Conservation (phyloP, 2,797 vertebrate species). For the Rhinophrynus dorsalis region DNA sequence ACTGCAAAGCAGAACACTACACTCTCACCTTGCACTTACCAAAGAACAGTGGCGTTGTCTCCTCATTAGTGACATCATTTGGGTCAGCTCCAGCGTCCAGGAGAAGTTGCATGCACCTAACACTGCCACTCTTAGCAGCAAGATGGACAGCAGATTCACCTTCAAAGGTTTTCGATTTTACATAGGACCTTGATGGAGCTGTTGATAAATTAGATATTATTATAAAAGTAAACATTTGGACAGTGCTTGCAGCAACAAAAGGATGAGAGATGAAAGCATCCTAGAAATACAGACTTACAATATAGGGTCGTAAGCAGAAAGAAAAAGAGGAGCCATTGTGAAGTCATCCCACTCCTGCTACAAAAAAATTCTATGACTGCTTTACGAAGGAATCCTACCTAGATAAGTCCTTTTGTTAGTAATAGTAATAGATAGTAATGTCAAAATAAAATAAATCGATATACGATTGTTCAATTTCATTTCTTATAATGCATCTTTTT, state of each 20-base stretch:
- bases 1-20: neutral
- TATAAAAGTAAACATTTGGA: neutral
- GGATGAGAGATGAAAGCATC: neutral
- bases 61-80: constrained; percentile 77
- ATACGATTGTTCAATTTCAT: too few relatives aligned
- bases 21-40: constrained; percentile 64
- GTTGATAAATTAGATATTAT: neutral
- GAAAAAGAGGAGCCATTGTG: too few relatives aligned
- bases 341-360: too few relatives aligned
- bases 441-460: too few relatives aligned
- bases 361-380: too few relatives aligned
- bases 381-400: too few relatives aligned
- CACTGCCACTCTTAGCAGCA: constrained; percentile 74
- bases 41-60: constrained; percentile 83
- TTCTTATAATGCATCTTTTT: too few relatives aligned
- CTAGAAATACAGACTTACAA: neutral
- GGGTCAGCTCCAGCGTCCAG: constrained; percentile 75
- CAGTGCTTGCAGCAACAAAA: neutral
- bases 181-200: constrained; percentile 68
- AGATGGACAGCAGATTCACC: constrained; percentile 83
- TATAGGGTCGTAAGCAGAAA: too few relatives aligned
- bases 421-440: too few relatives aligned
- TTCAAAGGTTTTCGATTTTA: constrained; percentile 82
- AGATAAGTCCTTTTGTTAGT: too few relatives aligned
- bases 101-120: constrained; percentile 68